Conservation (phyloP, 2,888 invertebrate genomes). For the Lasius fuliginosus region DNA sequence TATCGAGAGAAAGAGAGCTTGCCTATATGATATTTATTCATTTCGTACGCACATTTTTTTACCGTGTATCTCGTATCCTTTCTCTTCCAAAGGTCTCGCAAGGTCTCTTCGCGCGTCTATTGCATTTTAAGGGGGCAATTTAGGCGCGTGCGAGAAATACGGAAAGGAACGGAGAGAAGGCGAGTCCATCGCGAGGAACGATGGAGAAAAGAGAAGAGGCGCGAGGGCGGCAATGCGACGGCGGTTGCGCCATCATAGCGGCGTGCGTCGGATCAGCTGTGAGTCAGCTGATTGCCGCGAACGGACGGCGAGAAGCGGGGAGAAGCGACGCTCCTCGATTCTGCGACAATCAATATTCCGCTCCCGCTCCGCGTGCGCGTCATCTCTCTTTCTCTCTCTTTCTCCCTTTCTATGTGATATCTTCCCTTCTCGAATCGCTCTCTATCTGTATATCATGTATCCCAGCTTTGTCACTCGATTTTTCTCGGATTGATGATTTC, state of each 20-base stretch:
- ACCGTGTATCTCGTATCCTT: not conserved
- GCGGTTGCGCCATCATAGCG: slow-evolving; percentile 78
- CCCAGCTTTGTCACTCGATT: not conserved
- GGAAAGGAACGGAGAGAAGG: not conserved
- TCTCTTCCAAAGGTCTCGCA: not conserved
- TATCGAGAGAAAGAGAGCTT: not conserved
- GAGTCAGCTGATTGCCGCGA: slow-evolving; percentile 82
- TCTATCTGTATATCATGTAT: not conserved
- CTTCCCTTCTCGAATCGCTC: slow-evolving; percentile 41
- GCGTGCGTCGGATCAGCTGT: slow-evolving; percentile 81
- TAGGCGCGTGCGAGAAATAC: not conserved
- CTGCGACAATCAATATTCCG: slow-evolving; percentile 84
- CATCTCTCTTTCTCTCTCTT: not conserved
- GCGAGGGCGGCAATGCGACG: slow-evolving; percentile 81
- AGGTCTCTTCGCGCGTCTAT: not conserved
- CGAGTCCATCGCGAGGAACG: not conserved
- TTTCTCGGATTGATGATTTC: not conserved
- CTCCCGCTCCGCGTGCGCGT: slow-evolving; percentile 47
- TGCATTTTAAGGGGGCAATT: not conserved
- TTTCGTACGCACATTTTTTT: not conserved
- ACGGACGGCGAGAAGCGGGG: slow-evolving; percentile 57
- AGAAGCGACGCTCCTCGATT: slow-evolving; percentile 58
- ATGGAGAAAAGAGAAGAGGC: not conserved
- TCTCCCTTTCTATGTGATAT: slow-evolving; percentile 51
- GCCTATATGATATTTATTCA: not conserved